phyloP scores from a whole-genome alignment of 1,140 invertebrate genomes.

The Andrena cerasifolii region DNA sequence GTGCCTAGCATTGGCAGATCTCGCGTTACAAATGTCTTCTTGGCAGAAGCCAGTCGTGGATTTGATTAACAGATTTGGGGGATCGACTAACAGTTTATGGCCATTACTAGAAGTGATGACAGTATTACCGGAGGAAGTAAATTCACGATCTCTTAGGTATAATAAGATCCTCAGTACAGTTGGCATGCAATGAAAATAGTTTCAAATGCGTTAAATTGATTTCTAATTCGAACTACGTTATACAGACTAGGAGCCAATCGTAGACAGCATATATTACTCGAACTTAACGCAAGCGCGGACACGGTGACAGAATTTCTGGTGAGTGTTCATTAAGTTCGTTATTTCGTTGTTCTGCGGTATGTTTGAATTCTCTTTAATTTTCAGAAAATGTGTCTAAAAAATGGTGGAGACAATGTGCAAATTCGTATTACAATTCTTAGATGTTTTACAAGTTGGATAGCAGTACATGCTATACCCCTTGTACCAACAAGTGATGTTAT shows the following conservation, averaged over 20 bases:
- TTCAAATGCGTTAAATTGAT: background rate
- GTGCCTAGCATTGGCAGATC: slow-evolving; percentile 94
- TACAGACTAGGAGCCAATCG: slow-evolving; percentile 93
- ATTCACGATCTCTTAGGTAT: slow-evolving; percentile 88
- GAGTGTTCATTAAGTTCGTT: slow-evolving; percentile 61
- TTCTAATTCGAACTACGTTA: slow-evolving; percentile 12
- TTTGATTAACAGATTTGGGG: slow-evolving; percentile 89
- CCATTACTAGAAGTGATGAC: slow-evolving; percentile 95
- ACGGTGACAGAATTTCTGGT: slow-evolving; percentile 90
- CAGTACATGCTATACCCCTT: slow-evolving; percentile 87
- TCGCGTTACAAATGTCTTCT: slow-evolving; percentile 95
- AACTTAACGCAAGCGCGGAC: slow-evolving; percentile 87
- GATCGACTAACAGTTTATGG: slow-evolving; percentile 86
- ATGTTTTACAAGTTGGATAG: slow-evolving; percentile 92
- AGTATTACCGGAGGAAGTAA: slow-evolving; percentile 97
- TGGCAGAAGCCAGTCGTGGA: slow-evolving; percentile 96
- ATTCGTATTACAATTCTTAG: slow-evolving; percentile 86
- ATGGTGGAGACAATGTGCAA: slow-evolving; percentile 82
- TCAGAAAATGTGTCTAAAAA: slow-evolving; percentile 86
- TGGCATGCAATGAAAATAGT: background rate
- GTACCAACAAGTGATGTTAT: slow-evolving; percentile 87
- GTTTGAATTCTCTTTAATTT: slow-evolving; percentile 57
- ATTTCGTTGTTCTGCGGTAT: background rate
- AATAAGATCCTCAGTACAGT: slow-evolving; percentile 5
- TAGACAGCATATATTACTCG: slow-evolving; percentile 90